Evolutionary conservation across 2,888 invertebrate genomes (phyloP), one percentile per base, ranked within the genome.

Genomic region (Apeira syringaria): DNA sequence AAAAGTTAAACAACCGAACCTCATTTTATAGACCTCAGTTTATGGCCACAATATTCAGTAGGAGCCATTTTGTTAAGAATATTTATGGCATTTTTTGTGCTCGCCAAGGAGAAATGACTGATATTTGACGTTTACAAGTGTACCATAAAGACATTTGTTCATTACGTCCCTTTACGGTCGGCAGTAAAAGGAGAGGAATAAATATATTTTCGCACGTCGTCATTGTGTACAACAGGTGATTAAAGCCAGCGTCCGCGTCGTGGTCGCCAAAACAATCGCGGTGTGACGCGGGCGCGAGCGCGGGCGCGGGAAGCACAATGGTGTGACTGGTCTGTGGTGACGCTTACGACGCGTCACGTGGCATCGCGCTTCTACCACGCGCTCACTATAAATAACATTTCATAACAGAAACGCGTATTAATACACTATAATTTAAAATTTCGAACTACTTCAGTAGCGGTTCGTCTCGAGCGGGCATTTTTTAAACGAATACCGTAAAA

Each of bases 361-460:
- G 47, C 42, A 3, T 7, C 7, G 20, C 51, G 44, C 53, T 39
- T 48, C 54, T 27, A 74, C 76, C 78, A 77, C 75, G 77, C 80
- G 75, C 71, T 59, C 62, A 56, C 79, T 77, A 80, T 84, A 76
- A 84, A 84, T 80, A 80, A 68, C 71, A 67, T 73, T 74, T 75
- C 64, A 63, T 71, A 80, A 78, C 70, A 74, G 73, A 69, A 77
- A 68, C 73, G 65, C 68, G 61, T 75, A 77, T 82, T 87, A 84
- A 87, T 78, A 84, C 75, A 80, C 86, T 84, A 86, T 86, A 86
- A 87, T 87, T 84, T 85, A 68, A 77, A 83, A 77, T 70, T 74
- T 59, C 71, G 73, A 82, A 88, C 89, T 89, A 74, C 89, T 82
- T 87, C 88, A 88, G 89, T 84, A 88, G 89, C 88, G 79, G 63